Base-by-base conservation (phyloP, 2,888 invertebrate species). In the Oxyteleia sp. region DNA sequence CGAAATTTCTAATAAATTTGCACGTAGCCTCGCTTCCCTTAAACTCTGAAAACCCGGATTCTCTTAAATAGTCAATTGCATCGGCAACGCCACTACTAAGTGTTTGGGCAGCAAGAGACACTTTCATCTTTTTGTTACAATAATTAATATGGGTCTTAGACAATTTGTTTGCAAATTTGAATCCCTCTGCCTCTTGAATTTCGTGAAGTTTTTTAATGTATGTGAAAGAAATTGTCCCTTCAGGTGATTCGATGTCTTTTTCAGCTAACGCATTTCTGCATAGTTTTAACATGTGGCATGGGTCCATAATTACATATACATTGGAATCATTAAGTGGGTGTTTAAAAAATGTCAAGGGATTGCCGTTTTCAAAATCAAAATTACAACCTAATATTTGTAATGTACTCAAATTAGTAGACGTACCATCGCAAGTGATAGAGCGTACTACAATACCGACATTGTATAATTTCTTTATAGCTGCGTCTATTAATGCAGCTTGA, bases 51-150 rank as follows among this genome's bases (percentile, higher is more conserved):
- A 16, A 59, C 23, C 57, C 45, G 2, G 32, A 45, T 15, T 59
- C 3, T 18, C 41, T 4, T 4, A 57, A 59, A 35, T 59, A 88
- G 49, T 75, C 81, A 15, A 85, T 66, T 5, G 86, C 84, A 84
- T 87, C 86, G 15, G 87, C 87, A 8, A 88, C 86, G 18, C 85
- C 81, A 26, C 71, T 75, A 66, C 86, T 87, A 0, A 88, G 16
- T 10, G 85, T 80, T 57, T 87, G 87, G 1, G 84, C 85, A 32
- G 86, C 87, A n/a, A 87, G 57, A 41, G 47, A 66, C 0, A 87
- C 84, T 63, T 85, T 71, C 75, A 82, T 75, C 59, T 72, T 83
- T 43, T 71, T 75, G 16, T 69, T 74, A 20, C 55, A 11, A 32
- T 55, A 84, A 13, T 59, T 26, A 10, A 84, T 43, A 18, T 84